Evolutionary conservation across 2,888 invertebrate species (phyloP), one percentile per base, ranked within the genome.

Genomic region (Diaprepes abbreviatus): DNA sequence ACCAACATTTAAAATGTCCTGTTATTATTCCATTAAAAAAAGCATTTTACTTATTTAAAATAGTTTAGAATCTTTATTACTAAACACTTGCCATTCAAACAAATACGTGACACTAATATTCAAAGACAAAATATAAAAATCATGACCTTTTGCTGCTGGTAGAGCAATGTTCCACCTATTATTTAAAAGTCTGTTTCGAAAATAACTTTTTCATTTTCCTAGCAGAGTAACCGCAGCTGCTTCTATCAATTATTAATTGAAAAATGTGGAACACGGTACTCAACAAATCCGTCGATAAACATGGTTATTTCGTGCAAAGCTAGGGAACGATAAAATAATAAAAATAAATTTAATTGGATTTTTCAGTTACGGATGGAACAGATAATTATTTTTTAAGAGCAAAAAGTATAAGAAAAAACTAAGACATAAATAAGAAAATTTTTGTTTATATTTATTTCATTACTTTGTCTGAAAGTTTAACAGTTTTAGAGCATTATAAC

Each of bases 191-290:
- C n/a, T 17, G 50, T 60, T 60, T 59, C 66, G 31, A 54, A 59
- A 59, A 67, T 67, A 67, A 67, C 67, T 67, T 67, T 60, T 67
- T 43, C 60, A 59, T 67, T 67, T 60, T 60, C 54, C 40, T 54
- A 40, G 64, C 55, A 54, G 33, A 45, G 36, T 31, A 38, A 58
- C 65, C 65, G 65, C 65, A 65, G 65, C 59, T 48, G 67, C 43
- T 60, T n/a, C 14, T 33, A 38, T 67, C 67, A 60, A 67, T 67
- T 60, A 60, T 67, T 60, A 60, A 67, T 52, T 21, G 31, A 54
- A 59, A 66, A 60, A 67, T 67, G 67, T 67, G 50, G 54, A 54
- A 64, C 64, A 54, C 55, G 43, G 33, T 64, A 36, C 65, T 36
- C 16, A 57, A 58, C 59, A 60, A 67, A 57, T 35, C 48, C 65